Evolutionary conservation across 2,797 vertebrate species (phyloP), one percentile per base, ranked within the genome.

Genomic region (Xyrichtys novacula): DNA sequence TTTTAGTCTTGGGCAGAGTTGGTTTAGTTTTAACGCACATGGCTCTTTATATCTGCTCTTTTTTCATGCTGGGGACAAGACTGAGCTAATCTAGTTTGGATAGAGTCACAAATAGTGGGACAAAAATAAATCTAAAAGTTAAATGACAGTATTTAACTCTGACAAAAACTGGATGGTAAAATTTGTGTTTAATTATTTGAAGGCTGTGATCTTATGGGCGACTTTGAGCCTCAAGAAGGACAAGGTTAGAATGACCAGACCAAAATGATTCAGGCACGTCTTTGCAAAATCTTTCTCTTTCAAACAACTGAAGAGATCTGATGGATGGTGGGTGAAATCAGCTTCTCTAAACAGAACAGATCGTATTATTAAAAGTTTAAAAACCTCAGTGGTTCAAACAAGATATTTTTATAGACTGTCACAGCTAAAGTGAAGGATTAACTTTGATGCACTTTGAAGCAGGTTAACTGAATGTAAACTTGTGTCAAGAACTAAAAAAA

Each of bases 21-120:
- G 49, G 55, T 59, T 68, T 76, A 74, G 80, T 85, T 85, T 83
- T 79, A 81, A 74, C 74, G 71, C 67, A 54, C 69, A 49, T 23
- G 46, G 61, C 76, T 83, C 52, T 83, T 72, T 76, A 59, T 74
- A 22, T 49, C 63, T 53, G 53, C 65, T 81, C 22, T 36, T 63
- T 80, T 81, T 54, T 83, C 69, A 71, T 76, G 69, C 48, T 3
- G 46, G 40, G 50, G 81, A 86, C 71, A 86, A 81, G 76, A 80
- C 81, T 29, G 66, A 44, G 56, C 76, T 89, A 87, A 91, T 92
- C 91, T 93, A 91, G 84, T 92, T 91, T 89, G 81, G 75, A 89
- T 91, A 87, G 83, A 71, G 88, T 91, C 90, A 83, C 89, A 92
- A n/a, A n/a, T n/a, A n/a, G n/a, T 78, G 85, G 88, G 83, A 85